These are phyloP conservation scores for Percopsis omiscomaycus DNA, from an alignment of 2,797 vertebrate genomes.

Conservation along the genomic window DNA sequence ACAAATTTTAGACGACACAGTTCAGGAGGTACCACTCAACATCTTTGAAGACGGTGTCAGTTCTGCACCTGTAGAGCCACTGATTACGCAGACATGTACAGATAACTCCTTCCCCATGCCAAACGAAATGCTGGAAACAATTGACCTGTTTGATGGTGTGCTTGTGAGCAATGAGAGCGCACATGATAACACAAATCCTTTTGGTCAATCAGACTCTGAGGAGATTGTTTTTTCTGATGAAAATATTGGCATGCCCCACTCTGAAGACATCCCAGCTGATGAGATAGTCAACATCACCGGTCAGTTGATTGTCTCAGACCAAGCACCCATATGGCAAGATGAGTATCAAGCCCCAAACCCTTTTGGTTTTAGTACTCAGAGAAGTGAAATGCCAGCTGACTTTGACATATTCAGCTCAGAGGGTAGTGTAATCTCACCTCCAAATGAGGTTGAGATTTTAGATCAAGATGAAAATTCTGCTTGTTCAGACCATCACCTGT, in stretches of 20 bases:
- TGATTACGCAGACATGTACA: slow-evolving; percentile 16
- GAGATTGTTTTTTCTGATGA: slow-evolving; percentile 23
- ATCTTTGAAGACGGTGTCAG: slow-evolving; percentile 22
- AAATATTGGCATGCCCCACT: slow-evolving; percentile 25
- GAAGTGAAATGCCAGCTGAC: slow-evolving; percentile 13
- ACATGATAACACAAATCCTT: slow-evolving; percentile 21
- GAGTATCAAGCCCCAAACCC: slow-evolving; percentile 16
- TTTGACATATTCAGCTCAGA: slow-evolving; percentile 68
- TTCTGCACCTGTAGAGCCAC: slow-evolving; percentile 13
- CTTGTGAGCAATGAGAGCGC: slow-evolving; percentile 23
- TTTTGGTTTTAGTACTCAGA: slow-evolving; percentile 17
- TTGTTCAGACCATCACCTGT: slow-evolving; percentile 21
- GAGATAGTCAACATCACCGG: slow-evolving; percentile 14
- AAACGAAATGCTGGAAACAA: slow-evolving; percentile 15
- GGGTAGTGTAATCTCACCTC: slow-evolving; percentile 30
- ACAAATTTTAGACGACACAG: slow-evolving; percentile 11
- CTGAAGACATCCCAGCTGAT: slow-evolving; percentile 11
- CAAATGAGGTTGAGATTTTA: slow-evolving; percentile 14
- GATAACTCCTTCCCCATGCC: slow-evolving; percentile 7
- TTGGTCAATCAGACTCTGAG: slow-evolving; percentile 27
- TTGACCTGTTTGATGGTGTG: not conserved
- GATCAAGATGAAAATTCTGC: slow-evolving; percentile 27
- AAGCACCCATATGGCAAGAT: slow-evolving; percentile 12
- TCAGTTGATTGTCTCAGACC: slow-evolving; percentile 18
- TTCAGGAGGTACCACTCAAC: slow-evolving; percentile 17